Evolutionary conservation across 2,888 invertebrate species (phyloP).

Genomic region (Hartigia nigra): DNA sequence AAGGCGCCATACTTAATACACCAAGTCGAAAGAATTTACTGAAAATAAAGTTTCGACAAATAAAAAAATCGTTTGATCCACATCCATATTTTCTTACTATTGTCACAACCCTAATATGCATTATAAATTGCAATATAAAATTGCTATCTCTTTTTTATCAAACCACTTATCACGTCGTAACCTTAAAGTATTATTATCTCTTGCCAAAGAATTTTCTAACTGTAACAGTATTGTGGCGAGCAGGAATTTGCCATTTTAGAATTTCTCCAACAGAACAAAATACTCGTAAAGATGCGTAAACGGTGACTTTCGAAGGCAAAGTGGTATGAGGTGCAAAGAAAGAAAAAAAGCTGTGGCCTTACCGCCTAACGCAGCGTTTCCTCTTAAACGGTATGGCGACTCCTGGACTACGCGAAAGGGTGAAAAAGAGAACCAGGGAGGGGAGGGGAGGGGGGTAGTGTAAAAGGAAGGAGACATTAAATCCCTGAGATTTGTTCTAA

Average conservation of each 20-base stretch:
- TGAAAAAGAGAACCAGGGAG: slow-evolving; percentile 6
- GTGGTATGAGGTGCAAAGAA: not conserved
- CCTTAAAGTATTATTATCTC: not conserved
- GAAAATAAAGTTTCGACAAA: not conserved
- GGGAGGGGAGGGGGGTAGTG: no score
- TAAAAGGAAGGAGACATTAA: slow-evolving; percentile 55
- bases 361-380: not conserved
- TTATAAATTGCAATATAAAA: no score
- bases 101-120: no score
- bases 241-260: slow-evolving; percentile 1
- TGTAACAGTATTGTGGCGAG: not conserved
- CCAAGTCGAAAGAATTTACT: not conserved
- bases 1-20: not conserved
- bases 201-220: not conserved
- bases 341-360: not conserved
- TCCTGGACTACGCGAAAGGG: not conserved
- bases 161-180: not conserved
- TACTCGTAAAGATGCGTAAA: not conserved
- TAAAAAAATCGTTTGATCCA: not conserved
- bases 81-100: not conserved
- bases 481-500: slow-evolving; percentile 65
- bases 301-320: not conserved
- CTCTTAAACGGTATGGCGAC: not conserved
- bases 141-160: no score
- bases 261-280: not conserved